Base-by-base conservation (phyloP, 2,797 vertebrate species). In the Cephalopachus bancanus region DNA sequence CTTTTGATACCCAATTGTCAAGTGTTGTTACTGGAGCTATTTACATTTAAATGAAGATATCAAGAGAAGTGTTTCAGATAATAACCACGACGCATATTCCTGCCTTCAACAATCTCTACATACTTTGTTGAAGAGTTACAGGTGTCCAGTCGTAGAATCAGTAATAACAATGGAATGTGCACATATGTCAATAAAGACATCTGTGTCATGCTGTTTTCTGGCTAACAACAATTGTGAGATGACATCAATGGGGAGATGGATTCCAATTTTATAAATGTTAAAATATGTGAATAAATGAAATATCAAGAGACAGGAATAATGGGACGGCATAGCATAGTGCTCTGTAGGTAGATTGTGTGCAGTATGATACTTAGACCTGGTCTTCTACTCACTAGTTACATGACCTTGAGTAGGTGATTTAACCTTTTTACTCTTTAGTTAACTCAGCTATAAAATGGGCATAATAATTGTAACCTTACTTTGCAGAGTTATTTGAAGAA, bases 1-100 rank as follows among this genome's bases (percentile, higher is more conserved):
- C 1, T 91, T 94, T 91, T 49, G 64, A 67, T 7, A 67, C 10
- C 0, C 22, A 69, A 51, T 79, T 79, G 37, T 17, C 67, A 88
- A 92, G 14, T 75, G 92, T 76, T 71, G 19, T 87, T 64, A 10
- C 14, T 64, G 15, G 4, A 59, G n/a, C 4, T 60, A 55, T 80
- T 92, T 85, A 74, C 11, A 37, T 51, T 83, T 85, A 86, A 93
- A 89, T 87, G 8, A 83, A 89, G 7, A 24, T 60, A 28, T 55
- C 16, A 30, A 51, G 24, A 85, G 53, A 64, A 74, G 26, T 19
- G 51, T 78, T 92, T 83, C 67, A 83, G 30, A 78, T 20, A 83
- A 89, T 17, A 62, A 79, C 15, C 15, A 78, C 7, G 4, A 59
- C 14, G 26, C 37, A 37, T 62, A 57, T 74, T 75, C 65, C 33